Evolutionary conservation across 2,888 invertebrate genomes (phyloP), one percentile per base, ranked within the genome.

Genomic region (Xylocampa areola): DNA sequence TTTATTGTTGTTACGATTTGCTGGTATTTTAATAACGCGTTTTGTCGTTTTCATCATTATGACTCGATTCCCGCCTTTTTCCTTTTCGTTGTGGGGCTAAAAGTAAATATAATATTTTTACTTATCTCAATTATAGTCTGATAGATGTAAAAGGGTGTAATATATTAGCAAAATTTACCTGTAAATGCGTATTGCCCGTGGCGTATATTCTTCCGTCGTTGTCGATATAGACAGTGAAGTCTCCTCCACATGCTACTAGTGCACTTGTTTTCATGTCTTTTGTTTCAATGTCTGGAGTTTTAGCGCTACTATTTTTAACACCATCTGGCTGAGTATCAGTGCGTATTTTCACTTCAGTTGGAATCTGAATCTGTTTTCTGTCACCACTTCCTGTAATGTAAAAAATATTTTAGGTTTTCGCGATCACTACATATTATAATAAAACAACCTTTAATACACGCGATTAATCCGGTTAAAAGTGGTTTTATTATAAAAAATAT

Each of bases 161-260:
- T 2, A 27, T 33, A 39, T 17, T 48, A 37, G 6, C n/a, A n/a
- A 5, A 19, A 43, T 35, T 65, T 77, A 91, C 92, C 80, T 86
- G 88, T 23, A 81, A 52, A 73, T 90, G 91, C 40, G 96, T 95
- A 71, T 96, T 96, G 16, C 97, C 98, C 94, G 97, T 97, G 6
- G 96, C 96, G 85, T 96, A 96, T 23, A 97, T 90, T 70, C 95
- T 95, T 17, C 97, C 97, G 45, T 92, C 94, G 48, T 94, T 91
- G 66, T 95, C 95, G 45, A 97, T 92, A 21, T 96, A 96, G 58
- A 97, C 91, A 0, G 97, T 97, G 79, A 96, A 97, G 85, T 97
- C 97, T 11, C 96, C 95, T 0, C 97, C 97, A 78, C 97, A 97
- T 19, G 95, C 95, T 30, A 96, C 94, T 80, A 91, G 57, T 4